Conservation (phyloP, 2,797 vertebrate species). For the Galago senegalensis region DNA sequence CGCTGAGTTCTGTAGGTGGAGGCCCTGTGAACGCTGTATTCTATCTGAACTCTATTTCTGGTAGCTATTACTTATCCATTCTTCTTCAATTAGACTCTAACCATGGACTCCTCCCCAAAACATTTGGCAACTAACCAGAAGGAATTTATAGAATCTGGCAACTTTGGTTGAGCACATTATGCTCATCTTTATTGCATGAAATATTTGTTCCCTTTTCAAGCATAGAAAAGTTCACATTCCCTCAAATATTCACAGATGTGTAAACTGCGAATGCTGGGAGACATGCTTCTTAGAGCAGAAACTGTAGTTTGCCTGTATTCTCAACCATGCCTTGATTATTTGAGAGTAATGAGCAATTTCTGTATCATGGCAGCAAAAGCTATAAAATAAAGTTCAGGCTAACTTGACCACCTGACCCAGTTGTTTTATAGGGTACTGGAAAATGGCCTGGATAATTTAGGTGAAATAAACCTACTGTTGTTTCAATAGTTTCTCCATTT, state of each 20-base stretch:
- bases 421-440: slow-evolving; percentile 4
- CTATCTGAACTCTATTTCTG: slow-evolving; percentile 24
- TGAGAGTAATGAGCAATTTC: slow-evolving; percentile 6
- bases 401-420: background rate
- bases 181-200: background rate
- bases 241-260: background rate
- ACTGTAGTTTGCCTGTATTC: slow-evolving; percentile 15
- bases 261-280: background rate
- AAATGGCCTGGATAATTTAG: background rate
- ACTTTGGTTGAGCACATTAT: background rate
- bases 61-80: slow-evolving; percentile 18
- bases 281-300: background rate
- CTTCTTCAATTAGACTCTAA: slow-evolving; percentile 30
- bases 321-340: slow-evolving; percentile 34
- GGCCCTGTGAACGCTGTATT: background rate
- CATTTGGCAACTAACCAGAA: slow-evolving; percentile 21
- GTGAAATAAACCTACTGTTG: slow-evolving; percentile 31
- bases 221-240: slow-evolving; percentile 32
- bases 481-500: background rate
- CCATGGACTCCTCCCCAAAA: background rate
- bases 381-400: background rate
- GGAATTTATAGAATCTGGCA: background rate
- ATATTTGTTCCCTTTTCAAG: slow-evolving; percentile 50
- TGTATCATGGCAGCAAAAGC: slow-evolving; percentile 26
- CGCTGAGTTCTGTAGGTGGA: slow-evolving; percentile 3